Evolutionary conservation across 2,888 invertebrate species (phyloP).

Genomic region (Adelognathus sp.): DNA sequence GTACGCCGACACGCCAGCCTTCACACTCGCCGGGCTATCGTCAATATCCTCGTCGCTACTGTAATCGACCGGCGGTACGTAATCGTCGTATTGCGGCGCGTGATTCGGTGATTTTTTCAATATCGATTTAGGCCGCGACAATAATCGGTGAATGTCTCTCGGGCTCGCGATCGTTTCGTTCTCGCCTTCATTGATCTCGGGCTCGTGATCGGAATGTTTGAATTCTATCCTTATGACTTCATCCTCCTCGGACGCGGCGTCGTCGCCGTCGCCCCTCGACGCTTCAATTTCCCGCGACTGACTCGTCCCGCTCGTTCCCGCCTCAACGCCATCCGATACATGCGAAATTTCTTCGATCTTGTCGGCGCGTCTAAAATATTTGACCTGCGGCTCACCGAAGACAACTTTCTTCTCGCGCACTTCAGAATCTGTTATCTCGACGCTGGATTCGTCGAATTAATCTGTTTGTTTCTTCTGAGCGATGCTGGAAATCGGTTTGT

Average conservation of each 20-base stretch:
- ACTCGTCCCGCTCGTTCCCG: slow-evolving; percentile 39
- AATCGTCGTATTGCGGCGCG: slow-evolving; percentile 15
- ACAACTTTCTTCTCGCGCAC: slow-evolving; percentile 51
- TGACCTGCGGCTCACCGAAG: slow-evolving; percentile 57
- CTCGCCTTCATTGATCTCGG: slow-evolving; percentile 30
- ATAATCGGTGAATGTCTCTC: slow-evolving; percentile 72
- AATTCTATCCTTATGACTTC: slow-evolving; percentile 72
- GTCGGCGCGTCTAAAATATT: slow-evolving; percentile 54
- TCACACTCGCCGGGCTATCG: slow-evolving; percentile 41
- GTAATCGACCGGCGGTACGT: slow-evolving; percentile 45
- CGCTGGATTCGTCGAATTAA: slow-evolving; percentile 25
- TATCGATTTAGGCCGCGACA: slow-evolving; percentile 74
- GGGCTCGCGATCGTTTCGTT: slow-evolving; percentile 68
- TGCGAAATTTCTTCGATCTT: slow-evolving; percentile 38
- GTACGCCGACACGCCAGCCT: slow-evolving; percentile 68
- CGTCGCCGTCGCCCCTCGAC: slow-evolving; percentile 37
- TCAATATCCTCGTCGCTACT: slow-evolving; percentile 61
- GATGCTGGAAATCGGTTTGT: background rate
- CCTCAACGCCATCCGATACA: slow-evolving; percentile 37
- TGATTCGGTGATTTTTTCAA: slow-evolving; percentile 72
- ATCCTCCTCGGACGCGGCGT: slow-evolving; percentile 59
- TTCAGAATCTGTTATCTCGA: slow-evolving; percentile 46
- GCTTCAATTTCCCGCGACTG: slow-evolving; percentile 39
- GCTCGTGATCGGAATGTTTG: slow-evolving; percentile 66
- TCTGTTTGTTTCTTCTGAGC: background rate